Percentiles rank a stretch among this genome's conserved stretches.
These are phyloP conservation scores for Thunnus thynnus DNA, from an alignment of 2,113 vertebrate species.

Conservation along the genomic window DNA sequence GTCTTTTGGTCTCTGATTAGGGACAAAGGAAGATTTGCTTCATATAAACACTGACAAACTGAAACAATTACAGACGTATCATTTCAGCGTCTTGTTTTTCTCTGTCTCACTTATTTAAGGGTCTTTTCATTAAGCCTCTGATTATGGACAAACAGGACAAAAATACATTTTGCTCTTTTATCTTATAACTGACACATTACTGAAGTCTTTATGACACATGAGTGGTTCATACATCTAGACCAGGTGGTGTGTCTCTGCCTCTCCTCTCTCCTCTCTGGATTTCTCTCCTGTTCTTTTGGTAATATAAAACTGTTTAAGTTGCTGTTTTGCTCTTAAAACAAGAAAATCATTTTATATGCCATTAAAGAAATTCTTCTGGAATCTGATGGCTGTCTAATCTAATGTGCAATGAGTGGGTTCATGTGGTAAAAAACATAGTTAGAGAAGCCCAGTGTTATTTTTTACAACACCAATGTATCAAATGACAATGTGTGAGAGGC, in stretches of 20 bases:
- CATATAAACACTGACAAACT: conserved; percentile 46
- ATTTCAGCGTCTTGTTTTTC: conserved; percentile 47
- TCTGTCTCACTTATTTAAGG: conserved; percentile 33
- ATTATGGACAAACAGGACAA: conserved; percentile 54
- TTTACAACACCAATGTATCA: too few species aligned
- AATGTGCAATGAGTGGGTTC: too few species aligned
- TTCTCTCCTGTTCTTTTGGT: neutral
- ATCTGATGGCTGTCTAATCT: too few species aligned
- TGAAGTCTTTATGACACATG: conserved; percentile 73
- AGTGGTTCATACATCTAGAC: conserved; percentile 63
- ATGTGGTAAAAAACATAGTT: too few species aligned
- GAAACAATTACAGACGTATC: conserved; percentile 44
- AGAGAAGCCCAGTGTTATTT: too few species aligned
- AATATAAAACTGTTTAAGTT: neutral
- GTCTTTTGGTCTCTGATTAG: conserved; percentile 38
- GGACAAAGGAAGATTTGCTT: conserved; percentile 22
- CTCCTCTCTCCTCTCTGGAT: neutral
- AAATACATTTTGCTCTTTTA: conserved; percentile 53
- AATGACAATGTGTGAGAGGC: too few species aligned
- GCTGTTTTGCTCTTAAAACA: conserved; percentile 6
- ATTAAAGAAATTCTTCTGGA: too few species aligned
- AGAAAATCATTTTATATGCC: neutral
- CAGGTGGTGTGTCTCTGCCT: conserved; percentile 62
- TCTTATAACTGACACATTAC: conserved; percentile 60
- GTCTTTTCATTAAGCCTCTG: conserved; percentile 55